Conservation (phyloP, 2,113 vertebrate genomes). For the Talpa occidentalis region DNA sequence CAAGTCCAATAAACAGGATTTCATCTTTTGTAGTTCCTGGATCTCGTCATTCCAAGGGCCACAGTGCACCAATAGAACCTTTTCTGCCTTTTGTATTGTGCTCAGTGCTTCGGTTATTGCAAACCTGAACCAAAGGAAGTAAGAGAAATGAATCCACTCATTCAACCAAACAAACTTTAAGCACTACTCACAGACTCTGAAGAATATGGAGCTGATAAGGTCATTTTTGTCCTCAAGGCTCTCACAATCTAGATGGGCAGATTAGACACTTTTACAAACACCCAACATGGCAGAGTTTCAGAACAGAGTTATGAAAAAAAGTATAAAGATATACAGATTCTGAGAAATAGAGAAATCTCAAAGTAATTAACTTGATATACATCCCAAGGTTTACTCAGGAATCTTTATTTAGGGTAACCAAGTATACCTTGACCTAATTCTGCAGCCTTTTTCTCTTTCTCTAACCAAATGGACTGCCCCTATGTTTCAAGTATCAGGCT, state of each 20-base stretch:
- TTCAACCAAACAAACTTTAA: neutral
- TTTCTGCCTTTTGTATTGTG: slow-evolving; percentile 88
- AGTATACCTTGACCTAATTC: neutral
- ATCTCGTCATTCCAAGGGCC: slow-evolving; percentile 88
- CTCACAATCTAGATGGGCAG: neutral
- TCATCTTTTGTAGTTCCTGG: slow-evolving; percentile 93
- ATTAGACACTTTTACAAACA: neutral
- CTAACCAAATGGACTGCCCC: neutral
- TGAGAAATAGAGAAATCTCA: neutral
- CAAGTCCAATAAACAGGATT: slow-evolving; percentile 87
- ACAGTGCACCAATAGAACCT: slow-evolving; percentile 89
- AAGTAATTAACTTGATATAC: neutral
- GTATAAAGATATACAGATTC: neutral
- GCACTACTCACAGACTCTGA: neutral
- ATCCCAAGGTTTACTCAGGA: neutral
- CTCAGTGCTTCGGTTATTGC: slow-evolving; percentile 86
- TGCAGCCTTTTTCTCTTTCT: neutral
- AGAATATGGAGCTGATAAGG: neutral
- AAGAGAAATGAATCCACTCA: neutral
- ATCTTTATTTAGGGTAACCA: neutral
- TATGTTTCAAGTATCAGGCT: neutral
- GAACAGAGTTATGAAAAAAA: neutral
- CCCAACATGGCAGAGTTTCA: neutral
- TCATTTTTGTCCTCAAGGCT: neutral
- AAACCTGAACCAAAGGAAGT: slow-evolving; percentile 77